phyloP scores from a whole-genome alignment of 2,888 invertebrate genomes.

The Archips crataeganus region DNA sequence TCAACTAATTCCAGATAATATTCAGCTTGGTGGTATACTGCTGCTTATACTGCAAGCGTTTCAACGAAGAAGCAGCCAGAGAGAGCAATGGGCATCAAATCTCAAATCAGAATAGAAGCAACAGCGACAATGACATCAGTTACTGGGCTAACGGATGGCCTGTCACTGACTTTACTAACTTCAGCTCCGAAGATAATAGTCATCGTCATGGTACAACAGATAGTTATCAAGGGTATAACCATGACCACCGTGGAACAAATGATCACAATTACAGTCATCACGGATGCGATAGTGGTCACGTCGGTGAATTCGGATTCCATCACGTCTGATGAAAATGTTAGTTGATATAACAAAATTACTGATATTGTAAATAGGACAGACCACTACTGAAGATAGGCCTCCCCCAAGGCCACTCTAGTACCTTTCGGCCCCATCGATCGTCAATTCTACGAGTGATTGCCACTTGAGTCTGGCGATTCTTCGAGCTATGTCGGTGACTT shows the following conservation, averaged over 20 bases:
- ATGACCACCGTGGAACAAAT: neutral
- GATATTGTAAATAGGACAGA: too few species aligned
- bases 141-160: conserved; percentile 26
- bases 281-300: neutral
- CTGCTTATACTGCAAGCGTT: conserved; percentile 13
- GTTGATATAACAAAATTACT: too few species aligned
- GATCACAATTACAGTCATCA: conserved; percentile 1
- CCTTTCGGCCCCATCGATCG: too few species aligned
- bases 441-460: too few species aligned
- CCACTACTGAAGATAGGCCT: too few species aligned
- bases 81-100: neutral
- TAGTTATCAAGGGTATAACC: neutral
- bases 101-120: neutral
- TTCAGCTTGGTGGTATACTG: conserved; percentile 10
- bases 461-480: too few species aligned
- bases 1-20: conserved; percentile 16
- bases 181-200: neutral
- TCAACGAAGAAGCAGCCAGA: conserved; percentile 10
- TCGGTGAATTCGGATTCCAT: neutral
- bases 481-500: too few species aligned
- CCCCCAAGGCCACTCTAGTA: too few species aligned
- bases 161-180: neutral
- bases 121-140: conserved; percentile 19
- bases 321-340: neutral
- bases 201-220: neutral